Base-by-base conservation (phyloP, 2,888 invertebrate genomes). In the Luffia ferchaultella region DNA sequence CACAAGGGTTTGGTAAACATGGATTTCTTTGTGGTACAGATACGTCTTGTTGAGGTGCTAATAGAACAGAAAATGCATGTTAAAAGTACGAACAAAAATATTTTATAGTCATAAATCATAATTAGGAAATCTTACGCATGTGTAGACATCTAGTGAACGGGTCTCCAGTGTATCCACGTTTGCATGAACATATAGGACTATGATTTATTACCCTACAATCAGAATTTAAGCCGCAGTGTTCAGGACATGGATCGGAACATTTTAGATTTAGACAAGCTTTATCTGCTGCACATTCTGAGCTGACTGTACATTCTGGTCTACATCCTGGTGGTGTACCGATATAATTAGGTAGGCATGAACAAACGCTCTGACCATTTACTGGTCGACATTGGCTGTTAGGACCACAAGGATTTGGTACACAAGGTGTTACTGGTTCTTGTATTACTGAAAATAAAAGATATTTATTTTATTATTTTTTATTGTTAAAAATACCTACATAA, bases 141-240 rank as follows among this genome's bases (percentile, higher is more conserved):
- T 77, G 71, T 58, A 79, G 86, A 62, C 91, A 91, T 60, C 88
- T 85, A 30, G 86, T 85, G 60, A 90, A 88, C n/a, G 91, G 89
- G 74, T 92, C 89, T 16, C 91, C 91, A 16, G 87, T 87, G 58
- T 83, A 87, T 45, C 84, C 83, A 17, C 71, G 60, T 18, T 77
- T 82, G 65, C 93, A 93, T 49, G 87, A 87, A 68, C 94, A 95
- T 60, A 92, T 88, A 1, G 93, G 93, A 65, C 89, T 91, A 64
- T 93, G 93, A 65, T 92, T 91, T 52, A 90, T 87, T 1, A 92
- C 91, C 65, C 88, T 87, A 63, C 95, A 95, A 42, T 86, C 77
- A 2, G 90, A 83, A 60, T 89, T 88, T 62, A 78, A 76, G 43
- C 91, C 92, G 61, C 91, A 92, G 48, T 88, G 88, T 52, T 87